Evolutionary conservation across 2,113 vertebrate species (phyloP), one percentile per base, ranked within the genome.

Genomic region (Sylvilagus bachmani): DNA sequence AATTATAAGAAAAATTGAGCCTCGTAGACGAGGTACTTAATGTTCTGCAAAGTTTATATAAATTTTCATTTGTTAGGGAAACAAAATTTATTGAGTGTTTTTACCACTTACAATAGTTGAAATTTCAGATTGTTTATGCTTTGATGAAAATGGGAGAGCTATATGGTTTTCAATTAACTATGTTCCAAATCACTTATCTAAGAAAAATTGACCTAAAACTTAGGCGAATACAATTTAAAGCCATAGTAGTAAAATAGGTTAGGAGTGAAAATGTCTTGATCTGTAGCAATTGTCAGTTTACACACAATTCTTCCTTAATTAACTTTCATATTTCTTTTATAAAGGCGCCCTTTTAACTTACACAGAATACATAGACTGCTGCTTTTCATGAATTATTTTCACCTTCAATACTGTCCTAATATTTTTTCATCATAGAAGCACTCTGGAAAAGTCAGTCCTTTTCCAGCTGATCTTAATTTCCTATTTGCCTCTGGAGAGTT

Each of bases 381-480:
- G 6, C 22, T 82, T 96, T 96, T 58, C 58, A 79, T 80, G 61
- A 80, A 14, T 94, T 77, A 33, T 62, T 96, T 93, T 71, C 49
- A 91, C 21, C 11, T 91, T 9, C 29, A 62, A 53, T 88, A 86
- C 27, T 58, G 67, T 92, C 31, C 49, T 92, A 44, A 86, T 64
- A 21, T 70, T 61, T 93, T 90, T 93, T 66, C 24, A 80, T 96
- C 81, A 89, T 67, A 80, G 44, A 91, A 89, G 87, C 53, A 74
- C 22, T 64, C 36, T 96, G 74, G 36, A 93, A 96, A 86, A 87
- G 12, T 85, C 74, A 58, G 69, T 79, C 44, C 73, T 92, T 96
- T 96, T 93, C 85, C 64, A 95, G 58, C 93, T 95, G 95, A 77
- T 95, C 70, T 67, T 93, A 93, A 95, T 96, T 96, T 95, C 29